phyloP scores from a whole-genome alignment of 1,140 invertebrate genomes.

The Drosophila quadrilineata region DNA sequence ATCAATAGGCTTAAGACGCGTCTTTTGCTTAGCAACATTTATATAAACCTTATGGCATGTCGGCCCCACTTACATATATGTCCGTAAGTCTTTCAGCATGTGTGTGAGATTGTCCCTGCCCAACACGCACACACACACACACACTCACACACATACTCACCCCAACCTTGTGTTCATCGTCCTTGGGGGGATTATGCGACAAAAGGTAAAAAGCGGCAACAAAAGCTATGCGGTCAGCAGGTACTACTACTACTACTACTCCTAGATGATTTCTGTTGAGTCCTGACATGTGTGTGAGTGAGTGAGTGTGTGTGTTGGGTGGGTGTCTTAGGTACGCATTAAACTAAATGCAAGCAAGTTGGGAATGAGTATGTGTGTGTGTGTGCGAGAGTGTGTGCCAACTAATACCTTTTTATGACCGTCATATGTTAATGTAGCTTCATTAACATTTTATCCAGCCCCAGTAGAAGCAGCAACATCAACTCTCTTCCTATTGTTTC shows the following conservation, averaged over 20 bases:
- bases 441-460: constrained; percentile 73
- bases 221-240: constrained; percentile 70
- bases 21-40: constrained; percentile 63
- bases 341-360: constrained; percentile 40
- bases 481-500: neutral
- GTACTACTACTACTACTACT: too few relatives aligned
- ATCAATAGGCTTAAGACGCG: too few relatives aligned
- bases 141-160: neutral
- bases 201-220: constrained; percentile 53
- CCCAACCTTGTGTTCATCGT: neutral
- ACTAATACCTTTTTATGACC: constrained; percentile 76
- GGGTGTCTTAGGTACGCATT: constrained; percentile 43
- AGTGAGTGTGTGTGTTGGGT: neutral
- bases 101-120: constrained; percentile 34
- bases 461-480: constrained; percentile 41
- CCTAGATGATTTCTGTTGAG: constrained; percentile 45
- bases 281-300: constrained; percentile 29
- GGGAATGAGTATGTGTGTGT: constrained; percentile 19
- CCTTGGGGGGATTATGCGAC: constrained; percentile 61
- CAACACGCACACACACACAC: neutral
- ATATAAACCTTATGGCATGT: constrained; percentile 74
- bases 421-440: constrained; percentile 77
- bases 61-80: constrained; percentile 54
- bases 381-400: constrained; percentile 41
- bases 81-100: constrained; percentile 70